Base-by-base conservation (phyloP, 2,113 vertebrate species). In the Microcebus jonahi region DNA sequence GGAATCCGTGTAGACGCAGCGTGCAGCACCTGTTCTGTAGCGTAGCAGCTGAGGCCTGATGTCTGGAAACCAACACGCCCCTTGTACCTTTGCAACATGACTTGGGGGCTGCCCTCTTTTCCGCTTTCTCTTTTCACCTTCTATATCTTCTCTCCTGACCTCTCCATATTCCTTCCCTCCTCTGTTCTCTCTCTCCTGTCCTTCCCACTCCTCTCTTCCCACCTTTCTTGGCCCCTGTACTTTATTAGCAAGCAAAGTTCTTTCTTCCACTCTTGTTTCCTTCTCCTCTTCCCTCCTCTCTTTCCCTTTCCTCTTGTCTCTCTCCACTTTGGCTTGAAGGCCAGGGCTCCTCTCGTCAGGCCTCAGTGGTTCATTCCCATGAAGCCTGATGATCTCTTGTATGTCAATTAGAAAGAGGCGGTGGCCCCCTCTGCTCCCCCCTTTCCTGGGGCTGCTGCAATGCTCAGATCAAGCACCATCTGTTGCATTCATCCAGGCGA, bases 231-330 rank as follows among this genome's bases (percentile, higher is more conserved):
- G 8, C 1, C 8, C 14, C 31, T 83, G 34, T 20, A 20, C 8
- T 65, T 59, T n/a, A 75, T 34, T 50, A 57, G n/a, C 12, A 10
- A 85, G 53, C 31, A 48, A 34, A 31, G 18, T 55, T 71, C 45
- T n/a, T 36, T 36, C 25, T 55, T 15, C 14, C 15, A 2, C 11
- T 42, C 15, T 25, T 88, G 2, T 2, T 39, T 34, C 5, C 18
- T 11, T 84, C 39, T n/a, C 9, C 29, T 57, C 21, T 2, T 31
- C 39, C 5, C 12, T 25, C 39, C 2, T 23, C 8, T 87, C 34
- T 4, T 1, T 79, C 0, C 1, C 31, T 71, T 7, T 8, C 57
- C 0, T 0, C 48, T 31, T 11, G 29, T 55, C 17, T 1, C 65
- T 15, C 77, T 96, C 42, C 53, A 11, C 53, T 11, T 17, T 85